These are phyloP conservation scores for Galerucella calmariensis DNA, from an alignment of 2,888 invertebrate species.

Conservation along the genomic window DNA sequence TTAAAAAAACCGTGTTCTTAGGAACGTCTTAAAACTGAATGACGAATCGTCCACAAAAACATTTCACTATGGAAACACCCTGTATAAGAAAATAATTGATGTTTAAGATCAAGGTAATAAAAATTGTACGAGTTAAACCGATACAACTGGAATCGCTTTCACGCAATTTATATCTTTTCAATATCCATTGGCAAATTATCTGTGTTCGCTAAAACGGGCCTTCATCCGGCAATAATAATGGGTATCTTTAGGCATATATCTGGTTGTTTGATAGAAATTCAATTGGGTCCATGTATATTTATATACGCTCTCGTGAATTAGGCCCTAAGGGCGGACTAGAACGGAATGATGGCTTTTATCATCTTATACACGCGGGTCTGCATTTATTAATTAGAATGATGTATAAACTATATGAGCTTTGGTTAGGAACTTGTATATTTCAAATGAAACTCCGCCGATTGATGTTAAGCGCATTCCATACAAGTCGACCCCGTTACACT, in stretches of 20 bases:
- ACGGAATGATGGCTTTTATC: conserved; percentile 53
- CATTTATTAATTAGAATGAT: conserved; percentile 65
- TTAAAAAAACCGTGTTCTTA: too few relatives aligned
- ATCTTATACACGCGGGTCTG: conserved; percentile 56
- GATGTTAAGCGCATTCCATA: conserved; percentile 52
- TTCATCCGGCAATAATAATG: conserved; percentile 15
- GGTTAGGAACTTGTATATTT: conserved; percentile 56
- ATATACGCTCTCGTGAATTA: conserved; percentile 27
- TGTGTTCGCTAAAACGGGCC: background rate
- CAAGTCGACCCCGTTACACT: conserved; percentile 21
- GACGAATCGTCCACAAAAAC: too few relatives aligned
- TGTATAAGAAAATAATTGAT: too few relatives aligned
- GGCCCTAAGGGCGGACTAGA: conserved; percentile 17
- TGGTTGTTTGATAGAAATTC: conserved; percentile 22
- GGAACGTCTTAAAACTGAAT: too few relatives aligned
- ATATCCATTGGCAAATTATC: background rate
- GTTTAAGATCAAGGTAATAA: too few relatives aligned
- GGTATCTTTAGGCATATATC: conserved; percentile 23
- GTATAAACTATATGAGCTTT: conserved; percentile 60
- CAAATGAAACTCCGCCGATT: conserved; percentile 57
- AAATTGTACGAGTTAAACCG: too few relatives aligned
- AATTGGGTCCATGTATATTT: conserved; percentile 29
- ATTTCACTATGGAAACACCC: too few relatives aligned
- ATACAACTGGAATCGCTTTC: too few relatives aligned
- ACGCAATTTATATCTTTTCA: background rate